These are phyloP conservation scores for Iselma pallidipennis DNA, from an alignment of 2,888 invertebrate genomes.

Conservation along the genomic window DNA sequence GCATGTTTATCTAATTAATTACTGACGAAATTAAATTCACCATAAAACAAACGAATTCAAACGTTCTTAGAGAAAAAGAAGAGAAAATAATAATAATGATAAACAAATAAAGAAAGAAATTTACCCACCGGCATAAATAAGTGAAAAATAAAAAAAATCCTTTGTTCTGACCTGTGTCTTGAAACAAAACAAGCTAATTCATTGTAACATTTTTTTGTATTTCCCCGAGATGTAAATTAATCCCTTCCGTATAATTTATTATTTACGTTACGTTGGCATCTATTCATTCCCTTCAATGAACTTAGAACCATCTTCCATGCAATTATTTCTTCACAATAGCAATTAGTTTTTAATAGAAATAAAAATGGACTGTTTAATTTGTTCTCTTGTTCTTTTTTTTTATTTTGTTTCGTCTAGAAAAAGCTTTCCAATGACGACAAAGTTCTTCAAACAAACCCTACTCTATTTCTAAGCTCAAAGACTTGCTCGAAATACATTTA, in stretches of 20 bases:
- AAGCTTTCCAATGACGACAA: no score
- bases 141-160: slow-evolving; percentile 17
- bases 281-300: not conserved
- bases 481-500: no score
- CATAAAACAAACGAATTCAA: not conserved
- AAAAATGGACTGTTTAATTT: no score
- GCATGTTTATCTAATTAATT: not conserved
- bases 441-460: no score
- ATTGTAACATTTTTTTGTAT: slow-evolving; percentile 19
- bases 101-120: not conserved
- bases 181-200: slow-evolving; percentile 19
- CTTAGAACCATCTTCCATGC: not conserved
- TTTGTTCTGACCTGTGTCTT: slow-evolving; percentile 14
- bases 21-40: not conserved
- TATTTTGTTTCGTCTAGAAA: no score
- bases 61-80: not conserved
- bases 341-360: not conserved
- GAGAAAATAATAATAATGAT: no score
- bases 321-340: not conserved
- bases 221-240: slow-evolving; percentile 27
- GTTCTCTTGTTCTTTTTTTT: no score
- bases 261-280: slow-evolving; percentile 21
- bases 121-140: not conserved
- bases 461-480: no score
- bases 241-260: slow-evolving; percentile 26